A percentile compares a stretch with the other conserved stretches of the same genome.
Evolutionary conservation across 2,888 invertebrate species (phyloP).

Genomic region (Brassicogethes aeneus): DNA sequence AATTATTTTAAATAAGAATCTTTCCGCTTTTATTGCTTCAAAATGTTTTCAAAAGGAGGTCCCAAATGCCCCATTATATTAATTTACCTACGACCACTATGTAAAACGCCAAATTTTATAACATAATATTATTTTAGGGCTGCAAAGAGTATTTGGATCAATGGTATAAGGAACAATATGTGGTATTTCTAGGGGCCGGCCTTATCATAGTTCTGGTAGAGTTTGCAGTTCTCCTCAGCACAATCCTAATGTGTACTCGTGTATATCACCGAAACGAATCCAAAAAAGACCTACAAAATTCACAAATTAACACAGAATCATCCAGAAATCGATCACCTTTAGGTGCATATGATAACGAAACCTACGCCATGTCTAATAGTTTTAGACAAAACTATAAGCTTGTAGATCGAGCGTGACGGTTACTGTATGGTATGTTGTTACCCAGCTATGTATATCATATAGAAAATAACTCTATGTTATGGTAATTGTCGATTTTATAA

Average conservation of each 20-base stretch:
- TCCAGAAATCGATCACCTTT: slow-evolving; percentile 19
- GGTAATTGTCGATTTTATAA: slow-evolving; percentile 35
- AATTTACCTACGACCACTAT: too few relatives aligned
- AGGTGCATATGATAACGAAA: slow-evolving; percentile 35
- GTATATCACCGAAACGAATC: slow-evolving; percentile 47
- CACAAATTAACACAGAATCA: slow-evolving; percentile 14
- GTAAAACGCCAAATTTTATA: too few relatives aligned
- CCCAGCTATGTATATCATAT: slow-evolving; percentile 35
- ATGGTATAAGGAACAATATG: slow-evolving; percentile 70
- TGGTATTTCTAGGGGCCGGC: slow-evolving; percentile 56
- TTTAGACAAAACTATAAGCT: slow-evolving; percentile 37
- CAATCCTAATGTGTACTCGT: slow-evolving; percentile 61
- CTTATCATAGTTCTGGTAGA: slow-evolving; percentile 63
- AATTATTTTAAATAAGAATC: too few relatives aligned
- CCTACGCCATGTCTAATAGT: slow-evolving; percentile 35
- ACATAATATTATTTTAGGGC: too few relatives aligned
- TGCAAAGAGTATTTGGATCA: slow-evolving; percentile 60
- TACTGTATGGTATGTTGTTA: slow-evolving; percentile 28
- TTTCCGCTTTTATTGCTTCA: too few relatives aligned
- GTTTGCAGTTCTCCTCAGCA: slow-evolving; percentile 60
- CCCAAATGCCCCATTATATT: too few relatives aligned
- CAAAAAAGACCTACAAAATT: slow-evolving; percentile 26
- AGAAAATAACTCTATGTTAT: slow-evolving; percentile 53
- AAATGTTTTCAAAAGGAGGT: too few relatives aligned
- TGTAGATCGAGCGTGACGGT: slow-evolving; percentile 37